A percentile compares a stretch with the other conserved stretches of the same genome.
phyloP scores from a whole-genome alignment of 2,797 vertebrate genomes.

The Clarias fuscus region DNA sequence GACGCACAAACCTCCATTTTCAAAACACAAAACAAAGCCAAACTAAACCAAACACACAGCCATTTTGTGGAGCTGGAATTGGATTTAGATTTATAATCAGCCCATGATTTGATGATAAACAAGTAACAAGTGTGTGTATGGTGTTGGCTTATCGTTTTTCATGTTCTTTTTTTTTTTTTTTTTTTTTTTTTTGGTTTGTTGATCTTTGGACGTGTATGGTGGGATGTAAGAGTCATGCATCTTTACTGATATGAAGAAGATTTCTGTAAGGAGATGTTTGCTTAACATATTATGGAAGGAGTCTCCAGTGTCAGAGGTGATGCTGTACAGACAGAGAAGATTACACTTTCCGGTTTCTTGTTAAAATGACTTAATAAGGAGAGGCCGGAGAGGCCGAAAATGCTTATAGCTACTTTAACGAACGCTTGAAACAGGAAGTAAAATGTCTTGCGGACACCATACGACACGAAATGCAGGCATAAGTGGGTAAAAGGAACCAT shows the following conservation, averaged over 20 bases:
- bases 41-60: background rate
- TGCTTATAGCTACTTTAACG: background rate
- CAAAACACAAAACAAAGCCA: background rate
- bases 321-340: too few species aligned
- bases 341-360: too few species aligned
- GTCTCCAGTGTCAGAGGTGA: background rate
- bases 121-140: too few species aligned
- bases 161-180: background rate
- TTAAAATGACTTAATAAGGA: too few species aligned
- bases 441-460: background rate
- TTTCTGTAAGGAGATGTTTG: background rate
- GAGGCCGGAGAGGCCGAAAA: too few species aligned
- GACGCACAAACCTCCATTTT: conserved; percentile 29
- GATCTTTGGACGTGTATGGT: too few species aligned
- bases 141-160: too few species aligned
- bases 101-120: background rate
- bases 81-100: background rate
- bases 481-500: too few species aligned
- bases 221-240: too few species aligned
- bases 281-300: background rate
- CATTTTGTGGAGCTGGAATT: background rate
- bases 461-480: background rate
- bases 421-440: background rate
- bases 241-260: too few species aligned
- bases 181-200: background rate